A percentile compares a stretch with the other conserved stretches of the same genome.
Conservation (phyloP, 2,888 invertebrate genomes). For the Kryphioiulus occultus region DNA sequence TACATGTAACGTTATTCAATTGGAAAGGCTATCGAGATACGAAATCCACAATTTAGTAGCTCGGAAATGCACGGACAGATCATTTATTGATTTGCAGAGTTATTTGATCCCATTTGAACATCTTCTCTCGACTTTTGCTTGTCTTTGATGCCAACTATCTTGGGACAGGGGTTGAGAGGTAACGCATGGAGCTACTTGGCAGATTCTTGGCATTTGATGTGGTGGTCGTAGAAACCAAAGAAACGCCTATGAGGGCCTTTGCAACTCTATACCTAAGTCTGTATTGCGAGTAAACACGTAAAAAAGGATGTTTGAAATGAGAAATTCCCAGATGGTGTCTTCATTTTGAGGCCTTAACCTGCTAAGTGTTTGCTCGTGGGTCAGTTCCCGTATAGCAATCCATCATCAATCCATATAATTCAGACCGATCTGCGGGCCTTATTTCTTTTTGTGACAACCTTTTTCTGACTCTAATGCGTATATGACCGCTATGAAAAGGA, state of each 20-base stretch:
- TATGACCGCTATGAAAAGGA: not conserved
- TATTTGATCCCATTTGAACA: not conserved
- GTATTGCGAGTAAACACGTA: not conserved
- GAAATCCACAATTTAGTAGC: not conserved
- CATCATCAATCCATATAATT: constrained; percentile 5
- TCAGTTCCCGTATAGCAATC: not conserved
- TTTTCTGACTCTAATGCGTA: not conserved
- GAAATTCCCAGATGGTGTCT: not conserved
- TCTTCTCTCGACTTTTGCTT: not conserved
- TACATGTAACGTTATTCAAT: too few relatives aligned
- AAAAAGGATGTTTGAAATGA: not conserved
- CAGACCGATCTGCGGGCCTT: not conserved
- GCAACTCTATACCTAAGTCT: not conserved
- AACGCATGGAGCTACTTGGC: not conserved
- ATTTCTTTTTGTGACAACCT: not conserved
- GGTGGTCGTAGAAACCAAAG: not conserved
- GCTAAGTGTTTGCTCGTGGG: not conserved
- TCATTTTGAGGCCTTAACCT: not conserved
- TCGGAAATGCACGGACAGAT: not conserved
- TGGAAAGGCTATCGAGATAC: not conserved
- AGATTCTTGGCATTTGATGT: not conserved
- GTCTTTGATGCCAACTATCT: not conserved
- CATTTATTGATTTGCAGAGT: not conserved
- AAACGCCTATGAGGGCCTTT: not conserved
- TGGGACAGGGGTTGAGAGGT: not conserved